Base-by-base conservation (phyloP, 2,797 vertebrate species). In the Pachyuromys duprasi region DNA sequence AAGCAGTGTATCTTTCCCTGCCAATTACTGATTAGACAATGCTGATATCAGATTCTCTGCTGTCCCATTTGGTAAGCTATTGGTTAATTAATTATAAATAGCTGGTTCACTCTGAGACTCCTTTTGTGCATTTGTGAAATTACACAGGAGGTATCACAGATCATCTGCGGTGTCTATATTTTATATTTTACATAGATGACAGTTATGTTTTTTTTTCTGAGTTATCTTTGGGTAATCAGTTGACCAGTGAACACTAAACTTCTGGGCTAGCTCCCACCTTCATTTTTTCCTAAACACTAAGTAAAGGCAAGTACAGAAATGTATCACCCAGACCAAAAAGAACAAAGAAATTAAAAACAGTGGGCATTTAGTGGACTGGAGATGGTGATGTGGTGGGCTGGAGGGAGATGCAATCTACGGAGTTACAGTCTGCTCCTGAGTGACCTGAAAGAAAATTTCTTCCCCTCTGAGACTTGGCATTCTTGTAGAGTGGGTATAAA, bases 101-200 rank as follows among this genome's bases (percentile, higher is more conserved):
- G 55, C 60, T 45, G 12, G 14, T n/a, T 62, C 67, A 62, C 24
- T 4, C 12, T 12, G 62, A 62, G 13, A 17, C 31, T 83, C 28
- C 3, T 4, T 45, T 80, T 88, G 76, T 78, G 81, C 33, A 36
- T 69, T 53, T 89, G 79, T 8, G 42, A 89, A 82, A 90, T 28
- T 84, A 65, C 92, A 24, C 12, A 53, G 24, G 88, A 65, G 39
- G 65, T 5, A 67, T 69, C 62, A 8, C 12, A 60, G 42, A n/a
- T 74, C 75, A 45, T 69, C 90, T 55, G 26, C 12, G 83, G 24
- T 39, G 74, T 28, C 86, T 33, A 53, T 3, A 11, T 75, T 92
- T 96, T 89, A 83, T 89, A 89, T 65, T 83, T 95, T 83, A 83
- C 69, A 42, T n/a, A 83, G 49, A 70, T 90, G 67, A 70, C 36